Evolutionary conservation across 2,888 invertebrate genomes (phyloP).

Genomic region (Cryptus viduatorius): DNA sequence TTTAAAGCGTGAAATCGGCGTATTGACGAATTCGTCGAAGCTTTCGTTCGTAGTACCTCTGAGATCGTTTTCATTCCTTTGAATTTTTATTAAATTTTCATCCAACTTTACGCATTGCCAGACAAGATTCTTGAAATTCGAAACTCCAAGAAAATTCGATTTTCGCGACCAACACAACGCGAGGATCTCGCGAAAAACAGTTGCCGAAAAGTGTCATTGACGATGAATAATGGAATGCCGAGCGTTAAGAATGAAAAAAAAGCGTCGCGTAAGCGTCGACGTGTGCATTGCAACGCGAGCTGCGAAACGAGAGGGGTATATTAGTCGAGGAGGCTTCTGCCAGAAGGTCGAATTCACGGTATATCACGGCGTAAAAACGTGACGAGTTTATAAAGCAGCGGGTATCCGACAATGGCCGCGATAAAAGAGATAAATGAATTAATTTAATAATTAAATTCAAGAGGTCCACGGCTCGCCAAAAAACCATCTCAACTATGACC

Average conservation of each 20-base stretch:
- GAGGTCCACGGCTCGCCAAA: too few species aligned
- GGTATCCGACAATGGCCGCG: background rate
- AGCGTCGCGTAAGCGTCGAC: conserved; percentile 38
- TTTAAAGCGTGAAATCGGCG: conserved; percentile 56
- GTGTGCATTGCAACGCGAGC: conserved; percentile 39
- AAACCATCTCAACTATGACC: background rate
- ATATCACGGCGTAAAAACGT: conserved; percentile 40
- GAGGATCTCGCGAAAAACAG: background rate
- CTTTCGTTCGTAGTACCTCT: background rate
- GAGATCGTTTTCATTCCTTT: background rate
- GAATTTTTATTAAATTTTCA: background rate
- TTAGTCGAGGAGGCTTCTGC: conserved; percentile 23
- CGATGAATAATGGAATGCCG: conserved; percentile 29
- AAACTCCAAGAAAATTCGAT: background rate
- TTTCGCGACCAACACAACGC: background rate
- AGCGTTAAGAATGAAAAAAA: conserved; percentile 14
- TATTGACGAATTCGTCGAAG: conserved; percentile 44
- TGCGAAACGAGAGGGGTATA: conserved; percentile 16
- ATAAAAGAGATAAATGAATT: background rate
- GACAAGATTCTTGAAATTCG: background rate
- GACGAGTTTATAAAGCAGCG: conserved; percentile 39
- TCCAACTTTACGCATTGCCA: background rate
- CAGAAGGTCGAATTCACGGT: conserved; percentile 35
- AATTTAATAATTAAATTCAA: background rate
- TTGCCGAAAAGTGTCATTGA: conserved; percentile 11